Evolutionary conservation across 2,888 invertebrate genomes (phyloP), one percentile per base, ranked within the genome.

Genomic region (Macropis europaea): DNA sequence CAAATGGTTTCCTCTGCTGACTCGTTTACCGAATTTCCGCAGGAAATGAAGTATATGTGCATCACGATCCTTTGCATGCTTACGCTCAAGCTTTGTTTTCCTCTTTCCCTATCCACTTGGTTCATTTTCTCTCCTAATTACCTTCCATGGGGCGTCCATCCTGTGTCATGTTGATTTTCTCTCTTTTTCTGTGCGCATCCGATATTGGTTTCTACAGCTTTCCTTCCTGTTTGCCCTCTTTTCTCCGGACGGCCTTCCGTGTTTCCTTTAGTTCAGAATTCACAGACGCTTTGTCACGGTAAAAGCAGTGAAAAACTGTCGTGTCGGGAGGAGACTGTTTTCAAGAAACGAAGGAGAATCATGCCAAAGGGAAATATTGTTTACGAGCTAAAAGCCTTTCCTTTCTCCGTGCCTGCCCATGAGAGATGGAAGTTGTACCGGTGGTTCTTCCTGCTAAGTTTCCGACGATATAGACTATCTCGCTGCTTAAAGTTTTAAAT

Each of bases 361-460:
- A 66, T 19, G 50, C 52, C 54, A 56, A 59, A 70, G 64, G 57
- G 38, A 66, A 74, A 73, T 70, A 64, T 73, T 53, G 48, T 73
- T 73, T 53, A 50, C 52, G 48, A 53, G 32, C 56, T 63, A 54
- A 32, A 68, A 57, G 48, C 43, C 38, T 68, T 19, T 22, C 32
- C 43, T 3, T 15, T 13, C 15, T 2, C 22, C 56, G 11, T 38
- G 11, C 24, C 45, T 36, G 11, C 15, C 43, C 59, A 28, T 40
- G 26, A 24, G 32, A 15, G 36, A 38, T 42, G 47, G 13, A 57
- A 64, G 26, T 36, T 50, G 34, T 57, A 36, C 13, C 40, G 48
- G 15, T 53, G 26, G 2, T 57, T 42, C 32, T 17, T 43, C 7
- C 24, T 40, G n/a, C 15, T 45, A 34, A 48, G 40, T 43, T 43